Conservation (phyloP, 2,888 invertebrate genomes). For the Drosophila testacea region DNA sequence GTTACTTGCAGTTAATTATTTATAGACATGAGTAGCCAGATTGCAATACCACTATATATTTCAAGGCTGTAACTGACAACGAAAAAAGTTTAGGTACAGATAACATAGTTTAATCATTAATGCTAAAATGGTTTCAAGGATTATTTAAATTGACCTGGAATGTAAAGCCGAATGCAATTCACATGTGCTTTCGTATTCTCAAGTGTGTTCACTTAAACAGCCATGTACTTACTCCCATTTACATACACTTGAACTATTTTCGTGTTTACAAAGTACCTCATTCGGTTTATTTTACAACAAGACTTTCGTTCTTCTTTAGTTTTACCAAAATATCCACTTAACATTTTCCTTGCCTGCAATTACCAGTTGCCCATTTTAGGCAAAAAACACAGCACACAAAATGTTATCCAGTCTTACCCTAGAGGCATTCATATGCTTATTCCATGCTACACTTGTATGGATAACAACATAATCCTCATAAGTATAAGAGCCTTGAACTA, state of each 20-base stretch:
- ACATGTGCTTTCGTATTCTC: not conserved
- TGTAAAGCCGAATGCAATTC: slow-evolving; percentile 6
- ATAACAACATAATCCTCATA: slow-evolving; percentile 19
- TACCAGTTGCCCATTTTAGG: slow-evolving; percentile 32
- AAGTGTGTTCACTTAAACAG: not conserved
- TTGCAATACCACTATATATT: too few relatives aligned
- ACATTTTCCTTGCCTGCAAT: slow-evolving; percentile 52
- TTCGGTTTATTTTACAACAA: slow-evolving; percentile 14
- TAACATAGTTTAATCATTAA: not conserved
- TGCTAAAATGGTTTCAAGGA: not conserved
- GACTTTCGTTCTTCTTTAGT: slow-evolving; percentile 22
- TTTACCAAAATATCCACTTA: slow-evolving; percentile 34
- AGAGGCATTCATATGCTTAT: slow-evolving; percentile 4
- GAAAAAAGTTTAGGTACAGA: too few relatives aligned
- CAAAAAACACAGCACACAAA: not conserved
- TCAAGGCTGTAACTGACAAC: too few relatives aligned
- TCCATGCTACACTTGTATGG: not conserved
- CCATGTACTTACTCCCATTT: slow-evolving; percentile 13
- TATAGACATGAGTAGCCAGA: too few relatives aligned
- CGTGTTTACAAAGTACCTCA: slow-evolving; percentile 24
- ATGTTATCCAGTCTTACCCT: slow-evolving; percentile 5
- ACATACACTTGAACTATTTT: slow-evolving; percentile 10
- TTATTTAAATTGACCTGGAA: not conserved
- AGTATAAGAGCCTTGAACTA: slow-evolving; percentile 51
- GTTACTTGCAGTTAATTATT: too few relatives aligned